A percentile compares a stretch with the other conserved stretches of the same genome.
These are phyloP conservation scores for Syrista parreyssii DNA, from an alignment of 2,888 invertebrate genomes.

Conservation along the genomic window DNA sequence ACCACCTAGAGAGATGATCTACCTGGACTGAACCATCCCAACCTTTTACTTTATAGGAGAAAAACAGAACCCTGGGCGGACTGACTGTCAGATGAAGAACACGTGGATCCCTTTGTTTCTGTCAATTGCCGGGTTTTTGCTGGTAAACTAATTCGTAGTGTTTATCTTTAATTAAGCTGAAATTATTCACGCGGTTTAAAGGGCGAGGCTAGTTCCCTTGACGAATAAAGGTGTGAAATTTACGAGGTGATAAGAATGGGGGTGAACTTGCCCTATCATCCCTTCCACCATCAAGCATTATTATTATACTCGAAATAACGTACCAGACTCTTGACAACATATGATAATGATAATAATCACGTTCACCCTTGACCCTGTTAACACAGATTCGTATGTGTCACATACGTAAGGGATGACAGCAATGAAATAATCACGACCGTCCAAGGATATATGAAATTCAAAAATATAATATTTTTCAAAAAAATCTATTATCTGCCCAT, in stretches of 20 bases:
- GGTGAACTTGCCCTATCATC: neutral
- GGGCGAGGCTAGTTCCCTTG: neutral
- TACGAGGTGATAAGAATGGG: neutral
- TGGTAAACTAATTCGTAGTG: neutral
- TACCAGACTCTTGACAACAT: neutral
- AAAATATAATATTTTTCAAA: neutral
- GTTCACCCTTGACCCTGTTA: neutral
- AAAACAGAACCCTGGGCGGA: neutral
- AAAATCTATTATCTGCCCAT: neutral
- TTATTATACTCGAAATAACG: neutral
- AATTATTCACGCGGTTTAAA: neutral
- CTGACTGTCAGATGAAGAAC: neutral
- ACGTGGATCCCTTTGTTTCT: neutral
- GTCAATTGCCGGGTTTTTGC: neutral
- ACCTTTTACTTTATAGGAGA: neutral
- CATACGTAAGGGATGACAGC: neutral
- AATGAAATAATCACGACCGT: neutral
- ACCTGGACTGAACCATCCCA: neutral
- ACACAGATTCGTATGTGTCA: neutral
- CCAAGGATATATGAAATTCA: neutral
- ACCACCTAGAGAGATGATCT: neutral
- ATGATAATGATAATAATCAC: neutral
- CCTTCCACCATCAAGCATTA: neutral
- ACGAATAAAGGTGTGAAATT: neutral
- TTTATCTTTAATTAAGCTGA: conserved; percentile 11